phyloP scores from a whole-genome alignment of 2,888 invertebrate species.

The Catocala sponsa region DNA sequence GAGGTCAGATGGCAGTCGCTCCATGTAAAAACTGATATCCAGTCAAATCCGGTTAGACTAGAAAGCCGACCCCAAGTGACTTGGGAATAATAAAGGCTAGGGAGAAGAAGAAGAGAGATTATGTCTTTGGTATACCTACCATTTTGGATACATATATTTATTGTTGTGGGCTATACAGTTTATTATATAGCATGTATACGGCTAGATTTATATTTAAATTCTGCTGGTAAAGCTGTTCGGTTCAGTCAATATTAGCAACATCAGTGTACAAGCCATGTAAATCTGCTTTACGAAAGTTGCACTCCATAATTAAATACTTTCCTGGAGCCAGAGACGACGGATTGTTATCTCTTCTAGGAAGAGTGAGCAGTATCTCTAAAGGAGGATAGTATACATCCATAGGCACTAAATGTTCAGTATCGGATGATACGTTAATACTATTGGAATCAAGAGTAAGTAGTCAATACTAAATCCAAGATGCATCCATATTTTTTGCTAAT shows the following conservation, averaged over 20 bases:
- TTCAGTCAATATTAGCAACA: constrained; percentile 8
- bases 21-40: too few species aligned
- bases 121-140: too few species aligned
- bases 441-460: too few species aligned
- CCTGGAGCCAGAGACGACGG: not conserved
- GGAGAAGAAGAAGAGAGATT: too few species aligned
- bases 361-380: not conserved
- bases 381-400: not conserved
- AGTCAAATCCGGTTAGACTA: too few species aligned
- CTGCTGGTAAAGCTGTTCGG: not conserved
- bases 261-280: not conserved
- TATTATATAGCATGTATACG: constrained; percentile 4
- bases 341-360: not conserved
- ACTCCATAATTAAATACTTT: not conserved
- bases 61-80: too few species aligned
- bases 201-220: constrained; percentile 4
- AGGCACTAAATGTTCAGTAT: too few species aligned
- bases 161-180: constrained; percentile 1
- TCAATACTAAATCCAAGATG: not conserved
- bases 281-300: constrained; percentile 4
- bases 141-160: constrained; percentile 7
- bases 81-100: too few species aligned
- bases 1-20: too few species aligned
- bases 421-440: not conserved
- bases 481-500: not conserved